phyloP scores from a whole-genome alignment of 2,888 invertebrate species.

The Sclerodermus sp. region DNA sequence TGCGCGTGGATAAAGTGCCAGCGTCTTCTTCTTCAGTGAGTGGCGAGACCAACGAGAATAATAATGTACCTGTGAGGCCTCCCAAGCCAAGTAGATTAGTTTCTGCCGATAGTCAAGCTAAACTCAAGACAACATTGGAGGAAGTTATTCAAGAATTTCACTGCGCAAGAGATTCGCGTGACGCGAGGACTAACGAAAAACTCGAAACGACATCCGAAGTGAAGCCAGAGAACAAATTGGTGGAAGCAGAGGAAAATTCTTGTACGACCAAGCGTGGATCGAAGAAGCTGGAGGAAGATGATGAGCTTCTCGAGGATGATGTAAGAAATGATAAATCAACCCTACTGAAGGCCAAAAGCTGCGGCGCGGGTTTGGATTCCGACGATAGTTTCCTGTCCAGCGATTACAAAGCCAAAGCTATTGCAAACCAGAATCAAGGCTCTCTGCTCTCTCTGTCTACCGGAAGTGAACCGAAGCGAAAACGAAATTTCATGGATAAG shows the following conservation, averaged over 20 bases:
- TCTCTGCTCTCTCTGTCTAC: conserved; percentile 64
- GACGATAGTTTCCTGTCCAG: conserved; percentile 38
- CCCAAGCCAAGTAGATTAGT: neutral
- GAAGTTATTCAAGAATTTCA: no score
- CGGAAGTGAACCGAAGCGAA: conserved; percentile 67
- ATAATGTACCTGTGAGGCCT: neutral
- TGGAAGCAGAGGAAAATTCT: no score
- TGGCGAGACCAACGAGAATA: conserved; percentile 2
- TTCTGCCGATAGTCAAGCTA: no score
- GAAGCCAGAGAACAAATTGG: no score
- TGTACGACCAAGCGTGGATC: no score
- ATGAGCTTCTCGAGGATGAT: no score
- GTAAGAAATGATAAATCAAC: conserved; percentile 27
- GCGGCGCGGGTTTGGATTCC: conserved; percentile 50
- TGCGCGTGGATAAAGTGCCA: no score
- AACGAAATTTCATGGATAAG: conserved; percentile 80
- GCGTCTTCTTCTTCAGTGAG: neutral
- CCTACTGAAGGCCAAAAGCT: conserved; percentile 46
- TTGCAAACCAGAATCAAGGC: conserved; percentile 44
- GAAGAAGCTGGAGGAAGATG: no score
- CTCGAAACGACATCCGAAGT: neutral
- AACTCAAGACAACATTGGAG: no score
- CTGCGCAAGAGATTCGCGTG: no score
- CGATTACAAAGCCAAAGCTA: conserved; percentile 34
- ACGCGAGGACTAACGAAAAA: no score